These are phyloP conservation scores for Macrosiphum euphorbiae DNA, from an alignment of 2,888 invertebrate genomes.

Conservation along the genomic window DNA sequence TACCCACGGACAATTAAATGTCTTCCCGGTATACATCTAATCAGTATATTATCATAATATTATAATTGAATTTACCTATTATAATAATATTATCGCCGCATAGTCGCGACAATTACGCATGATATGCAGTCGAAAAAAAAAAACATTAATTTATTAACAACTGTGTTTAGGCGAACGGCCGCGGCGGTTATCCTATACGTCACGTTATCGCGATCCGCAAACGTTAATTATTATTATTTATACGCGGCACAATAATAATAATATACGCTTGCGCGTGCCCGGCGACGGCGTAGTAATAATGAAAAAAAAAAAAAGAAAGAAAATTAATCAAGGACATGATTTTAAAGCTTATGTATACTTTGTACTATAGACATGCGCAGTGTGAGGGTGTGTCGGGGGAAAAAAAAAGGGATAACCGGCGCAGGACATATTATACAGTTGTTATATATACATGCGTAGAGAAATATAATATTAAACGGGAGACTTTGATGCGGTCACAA, in stretches of 20 bases:
- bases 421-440: not conserved
- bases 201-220: not conserved
- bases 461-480: constrained; percentile 63
- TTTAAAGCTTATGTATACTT: constrained; percentile 33
- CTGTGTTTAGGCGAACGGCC: not conserved
- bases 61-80: not conserved
- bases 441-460: not conserved
- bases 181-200: not conserved
- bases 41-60: not conserved
- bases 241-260: not conserved
- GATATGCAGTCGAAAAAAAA: not conserved
- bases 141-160: not conserved
- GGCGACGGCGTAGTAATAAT: not conserved
- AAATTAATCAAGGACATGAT: constrained; percentile 49
- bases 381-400: not conserved
- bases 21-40: not conserved
- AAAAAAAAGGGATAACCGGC: constrained; percentile 45
- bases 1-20: not conserved
- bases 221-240: not conserved
- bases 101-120: not conserved
- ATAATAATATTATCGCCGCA: not conserved
- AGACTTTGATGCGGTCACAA: constrained; percentile 62
- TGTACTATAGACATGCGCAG: not conserved
- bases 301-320: constrained; percentile 1
- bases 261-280: not conserved